Conservation (phyloP, 1,140 invertebrate species). For the Drosophila grimshawi region DNA sequence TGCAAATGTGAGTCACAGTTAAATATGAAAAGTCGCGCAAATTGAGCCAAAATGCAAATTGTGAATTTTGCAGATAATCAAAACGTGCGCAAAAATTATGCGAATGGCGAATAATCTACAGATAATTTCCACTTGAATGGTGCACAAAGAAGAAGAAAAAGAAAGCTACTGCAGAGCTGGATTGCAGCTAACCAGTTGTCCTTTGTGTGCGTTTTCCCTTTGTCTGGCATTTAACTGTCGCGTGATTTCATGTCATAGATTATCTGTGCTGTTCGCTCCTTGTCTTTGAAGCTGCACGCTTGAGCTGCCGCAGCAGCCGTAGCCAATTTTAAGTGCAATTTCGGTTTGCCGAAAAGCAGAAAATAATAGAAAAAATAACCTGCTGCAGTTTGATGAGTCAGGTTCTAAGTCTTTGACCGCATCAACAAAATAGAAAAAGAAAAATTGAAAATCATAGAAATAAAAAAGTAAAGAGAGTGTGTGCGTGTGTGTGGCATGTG, state of each 20-base stretch:
- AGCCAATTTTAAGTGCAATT: constrained; percentile 81
- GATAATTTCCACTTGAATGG: constrained; percentile 68
- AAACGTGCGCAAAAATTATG: constrained; percentile 74
- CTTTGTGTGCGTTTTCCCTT: constrained; percentile 41
- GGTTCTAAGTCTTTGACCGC: constrained; percentile 54
- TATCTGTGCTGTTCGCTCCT: constrained; percentile 43
- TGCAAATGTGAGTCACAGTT: constrained; percentile 63
- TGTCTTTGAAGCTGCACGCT: constrained; percentile 43
- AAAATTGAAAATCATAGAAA: constrained; percentile 6
- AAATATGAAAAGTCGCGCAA: constrained; percentile 19
- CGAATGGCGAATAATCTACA: constrained; percentile 53
- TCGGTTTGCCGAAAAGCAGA: constrained; percentile 52
- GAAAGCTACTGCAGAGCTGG: not conserved
- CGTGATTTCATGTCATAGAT: constrained; percentile 79
- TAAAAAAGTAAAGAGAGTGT: constrained; percentile 4
- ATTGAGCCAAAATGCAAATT: constrained; percentile 60
- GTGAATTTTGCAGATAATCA: constrained; percentile 68
- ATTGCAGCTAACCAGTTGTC: constrained; percentile 43
- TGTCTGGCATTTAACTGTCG: constrained; percentile 76
- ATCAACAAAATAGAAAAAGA: constrained; percentile 23
- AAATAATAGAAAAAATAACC: constrained; percentile 10
- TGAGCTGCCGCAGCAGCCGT: constrained; percentile 37
- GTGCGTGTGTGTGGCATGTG: constrained; percentile 3
- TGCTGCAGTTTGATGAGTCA: constrained; percentile 52
- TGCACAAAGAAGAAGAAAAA: constrained; percentile 11